Conservation (phyloP, 2,797 vertebrate species). For the Cottoperca gobio region DNA sequence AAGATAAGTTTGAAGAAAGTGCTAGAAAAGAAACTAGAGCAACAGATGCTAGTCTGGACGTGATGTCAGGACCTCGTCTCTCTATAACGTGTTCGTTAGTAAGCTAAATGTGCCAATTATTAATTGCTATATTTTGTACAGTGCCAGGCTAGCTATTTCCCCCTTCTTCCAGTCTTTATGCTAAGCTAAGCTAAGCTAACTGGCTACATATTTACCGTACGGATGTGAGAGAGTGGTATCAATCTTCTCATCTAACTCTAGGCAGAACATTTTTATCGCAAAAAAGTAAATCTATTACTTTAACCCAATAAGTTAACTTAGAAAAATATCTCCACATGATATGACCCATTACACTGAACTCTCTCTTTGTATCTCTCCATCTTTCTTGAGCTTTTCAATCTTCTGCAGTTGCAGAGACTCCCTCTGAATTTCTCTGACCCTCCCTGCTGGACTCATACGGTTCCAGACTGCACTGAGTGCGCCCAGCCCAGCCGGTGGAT, state of each 20-base stretch:
- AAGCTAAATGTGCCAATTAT: too few relatives aligned
- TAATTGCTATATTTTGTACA: too few relatives aligned
- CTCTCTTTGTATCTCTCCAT: conserved; percentile 18
- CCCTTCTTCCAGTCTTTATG: background rate
- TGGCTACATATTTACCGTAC: too few relatives aligned
- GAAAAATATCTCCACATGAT: background rate
- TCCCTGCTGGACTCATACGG: conserved; percentile 43
- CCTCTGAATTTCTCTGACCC: conserved; percentile 41
- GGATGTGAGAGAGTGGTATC: background rate
- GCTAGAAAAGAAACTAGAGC: background rate
- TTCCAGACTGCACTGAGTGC: conserved; percentile 52
- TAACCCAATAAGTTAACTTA: background rate
- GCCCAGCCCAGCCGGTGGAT: conserved; percentile 69
- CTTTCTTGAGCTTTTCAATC: conserved; percentile 28
- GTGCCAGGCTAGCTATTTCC: background rate
- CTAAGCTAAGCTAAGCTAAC: background rate
- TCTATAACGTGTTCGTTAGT: too few relatives aligned
- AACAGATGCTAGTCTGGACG: background rate
- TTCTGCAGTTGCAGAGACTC: conserved; percentile 33
- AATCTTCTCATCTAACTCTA: background rate
- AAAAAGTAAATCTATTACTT: background rate
- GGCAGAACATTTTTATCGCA: background rate
- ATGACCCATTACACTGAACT: background rate
- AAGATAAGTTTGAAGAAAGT: background rate
- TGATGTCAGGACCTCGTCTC: background rate